These are phyloP conservation scores for Hofmannophila pseudospretella DNA, from an alignment of 2,888 invertebrate species.

Conservation along the genomic window DNA sequence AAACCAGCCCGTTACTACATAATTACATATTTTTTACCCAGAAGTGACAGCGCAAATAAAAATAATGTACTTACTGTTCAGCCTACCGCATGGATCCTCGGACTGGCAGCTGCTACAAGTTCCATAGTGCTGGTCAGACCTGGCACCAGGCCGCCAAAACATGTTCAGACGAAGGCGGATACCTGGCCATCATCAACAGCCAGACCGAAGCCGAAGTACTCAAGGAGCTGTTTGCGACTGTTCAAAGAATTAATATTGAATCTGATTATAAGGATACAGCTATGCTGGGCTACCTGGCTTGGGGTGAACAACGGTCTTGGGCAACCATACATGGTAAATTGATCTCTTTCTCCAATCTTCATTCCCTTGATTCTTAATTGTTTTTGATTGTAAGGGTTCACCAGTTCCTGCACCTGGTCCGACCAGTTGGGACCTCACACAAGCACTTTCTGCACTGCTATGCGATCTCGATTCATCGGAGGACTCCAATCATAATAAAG, in stretches of 20 bases:
- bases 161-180: conserved; percentile 8
- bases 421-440: too few species aligned
- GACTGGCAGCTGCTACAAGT: conserved; percentile 14
- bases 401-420: too few species aligned
- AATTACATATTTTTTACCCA: too few species aligned
- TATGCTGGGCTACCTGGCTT: neutral
- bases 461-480: too few species aligned
- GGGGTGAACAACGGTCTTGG: neutral
- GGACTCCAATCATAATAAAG: too few species aligned
- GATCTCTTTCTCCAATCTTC: too few species aligned
- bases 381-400: too few species aligned
- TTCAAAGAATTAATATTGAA: neutral
- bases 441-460: too few species aligned
- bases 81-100: conserved; percentile 3
- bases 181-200: conserved; percentile 12
- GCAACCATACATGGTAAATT: neutral
- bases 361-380: too few species aligned
- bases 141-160: conserved; percentile 6
- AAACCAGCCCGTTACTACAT: too few species aligned
- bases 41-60: too few species aligned
- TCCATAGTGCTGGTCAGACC: conserved; percentile 1
- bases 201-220: conserved; percentile 4
- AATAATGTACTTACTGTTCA: too few species aligned
- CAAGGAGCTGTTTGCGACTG: conserved; percentile 4
- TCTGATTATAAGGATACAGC: neutral